phyloP scores from a whole-genome alignment of 2,888 invertebrate genomes.

The Rutpela maculata region DNA sequence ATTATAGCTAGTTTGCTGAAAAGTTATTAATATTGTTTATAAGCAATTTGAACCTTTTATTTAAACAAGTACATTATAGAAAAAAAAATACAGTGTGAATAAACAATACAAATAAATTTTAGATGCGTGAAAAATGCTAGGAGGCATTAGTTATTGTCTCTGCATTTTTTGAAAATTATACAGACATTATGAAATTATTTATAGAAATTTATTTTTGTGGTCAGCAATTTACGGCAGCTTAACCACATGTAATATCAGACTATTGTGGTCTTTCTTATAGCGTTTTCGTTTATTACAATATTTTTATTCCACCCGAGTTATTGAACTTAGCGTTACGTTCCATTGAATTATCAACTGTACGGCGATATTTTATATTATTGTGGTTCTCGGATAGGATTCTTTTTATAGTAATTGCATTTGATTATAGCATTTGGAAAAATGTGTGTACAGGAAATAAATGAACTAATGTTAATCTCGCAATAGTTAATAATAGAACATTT shows the following conservation, averaged over 20 bases:
- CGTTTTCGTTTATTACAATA: constrained; percentile 25
- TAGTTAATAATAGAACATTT: not conserved
- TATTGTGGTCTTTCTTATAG: constrained; percentile 42
- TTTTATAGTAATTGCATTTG: constrained; percentile 14
- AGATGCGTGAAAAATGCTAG: not conserved
- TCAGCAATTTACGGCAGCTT: constrained; percentile 41
- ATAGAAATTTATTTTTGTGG: constrained; percentile 46
- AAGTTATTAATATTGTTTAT: too few relatives aligned
- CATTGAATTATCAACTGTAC: constrained; percentile 38
- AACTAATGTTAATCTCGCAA: not conserved
- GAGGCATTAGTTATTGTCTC: not conserved
- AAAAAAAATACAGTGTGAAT: too few relatives aligned
- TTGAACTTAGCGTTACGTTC: constrained; percentile 45
- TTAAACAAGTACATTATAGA: too few relatives aligned
- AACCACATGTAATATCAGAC: constrained; percentile 51
- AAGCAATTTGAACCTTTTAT: too few relatives aligned
- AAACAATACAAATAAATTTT: too few relatives aligned
- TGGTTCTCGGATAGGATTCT: not conserved
- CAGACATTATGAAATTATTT: constrained; percentile 11
- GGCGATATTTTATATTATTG: constrained; percentile 17
- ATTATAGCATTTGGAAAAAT: not conserved
- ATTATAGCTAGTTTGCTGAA: too few relatives aligned
- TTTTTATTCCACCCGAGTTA: constrained; percentile 40
- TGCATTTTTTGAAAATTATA: constrained; percentile 6
- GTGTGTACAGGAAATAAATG: not conserved